These are phyloP conservation scores for Eclectus roratus DNA, from an alignment of 2,113 vertebrate genomes.

Conservation along the genomic window DNA sequence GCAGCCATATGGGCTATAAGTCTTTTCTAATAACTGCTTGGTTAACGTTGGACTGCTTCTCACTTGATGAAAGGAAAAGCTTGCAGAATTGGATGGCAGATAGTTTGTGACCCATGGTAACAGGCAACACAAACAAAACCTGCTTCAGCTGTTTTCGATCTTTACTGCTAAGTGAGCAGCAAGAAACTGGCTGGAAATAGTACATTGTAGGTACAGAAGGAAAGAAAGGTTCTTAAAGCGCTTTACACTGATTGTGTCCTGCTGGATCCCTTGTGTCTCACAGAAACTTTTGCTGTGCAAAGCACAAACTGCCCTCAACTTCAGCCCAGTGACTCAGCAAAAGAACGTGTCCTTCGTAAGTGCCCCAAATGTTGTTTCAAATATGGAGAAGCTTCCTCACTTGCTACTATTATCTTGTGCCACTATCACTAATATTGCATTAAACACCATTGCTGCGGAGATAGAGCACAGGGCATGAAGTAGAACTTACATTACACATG, in stretches of 20 bases:
- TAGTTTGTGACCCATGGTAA: neutral
- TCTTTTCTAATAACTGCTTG: neutral
- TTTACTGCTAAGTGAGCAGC: neutral
- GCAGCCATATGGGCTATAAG: neutral
- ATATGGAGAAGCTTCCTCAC: neutral
- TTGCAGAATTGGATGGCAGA: neutral
- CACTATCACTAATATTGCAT: neutral
- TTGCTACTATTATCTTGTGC: neutral
- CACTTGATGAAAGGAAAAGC: neutral
- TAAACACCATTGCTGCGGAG: neutral
- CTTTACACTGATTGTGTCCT: neutral
- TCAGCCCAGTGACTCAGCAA: neutral
- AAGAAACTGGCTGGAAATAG: neutral
- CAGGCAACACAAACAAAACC: neutral
- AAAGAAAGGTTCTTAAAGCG: neutral
- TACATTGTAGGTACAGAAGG: neutral
- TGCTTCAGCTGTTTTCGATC: neutral
- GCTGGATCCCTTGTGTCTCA: neutral
- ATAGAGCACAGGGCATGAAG: neutral
- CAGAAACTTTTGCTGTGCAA: neutral
- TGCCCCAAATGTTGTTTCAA: neutral
- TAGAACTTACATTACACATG: accelerated
- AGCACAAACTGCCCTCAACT: neutral
- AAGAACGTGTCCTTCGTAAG: neutral
- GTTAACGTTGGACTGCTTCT: neutral